Conservation (phyloP, 2,888 invertebrate species). For the Anthrax anthrax region DNA sequence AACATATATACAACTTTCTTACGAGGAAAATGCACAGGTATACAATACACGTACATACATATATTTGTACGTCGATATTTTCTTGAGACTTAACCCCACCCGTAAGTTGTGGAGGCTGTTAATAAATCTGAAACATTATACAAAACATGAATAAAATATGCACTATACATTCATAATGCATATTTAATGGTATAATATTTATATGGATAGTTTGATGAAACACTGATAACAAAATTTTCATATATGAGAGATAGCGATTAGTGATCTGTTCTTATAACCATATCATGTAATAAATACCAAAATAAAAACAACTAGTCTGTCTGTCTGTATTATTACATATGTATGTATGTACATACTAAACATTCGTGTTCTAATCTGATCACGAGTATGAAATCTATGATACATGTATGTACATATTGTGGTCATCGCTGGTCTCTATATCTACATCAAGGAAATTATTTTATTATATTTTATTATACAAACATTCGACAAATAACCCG, state of each 20-base stretch:
- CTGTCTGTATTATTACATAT: background rate
- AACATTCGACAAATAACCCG: background rate
- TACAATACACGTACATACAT: too few species aligned
- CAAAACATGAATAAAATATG: background rate
- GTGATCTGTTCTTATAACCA: conserved; percentile 5
- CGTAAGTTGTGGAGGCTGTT: background rate
- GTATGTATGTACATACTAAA: background rate
- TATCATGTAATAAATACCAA: too few species aligned
- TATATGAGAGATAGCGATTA: background rate
- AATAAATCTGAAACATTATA: conserved; percentile 8
- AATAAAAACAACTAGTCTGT: too few species aligned
- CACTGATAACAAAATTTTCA: conserved; percentile 1
- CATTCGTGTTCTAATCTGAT: conserved; percentile 8
- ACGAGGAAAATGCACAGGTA: too few species aligned
- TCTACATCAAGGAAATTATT: background rate
- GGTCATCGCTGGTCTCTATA: conserved; percentile 1
- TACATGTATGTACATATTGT: too few species aligned
- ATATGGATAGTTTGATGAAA: conserved; percentile 2
- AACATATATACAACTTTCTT: too few species aligned
- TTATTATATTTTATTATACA: background rate
- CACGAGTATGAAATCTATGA: background rate
- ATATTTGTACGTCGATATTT: background rate
- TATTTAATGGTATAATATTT: too few species aligned
- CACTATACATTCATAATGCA: too few species aligned
- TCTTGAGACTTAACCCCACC: background rate